Conservation (phyloP, 2,888 invertebrate genomes). For the Phanerotoma sp. region DNA sequence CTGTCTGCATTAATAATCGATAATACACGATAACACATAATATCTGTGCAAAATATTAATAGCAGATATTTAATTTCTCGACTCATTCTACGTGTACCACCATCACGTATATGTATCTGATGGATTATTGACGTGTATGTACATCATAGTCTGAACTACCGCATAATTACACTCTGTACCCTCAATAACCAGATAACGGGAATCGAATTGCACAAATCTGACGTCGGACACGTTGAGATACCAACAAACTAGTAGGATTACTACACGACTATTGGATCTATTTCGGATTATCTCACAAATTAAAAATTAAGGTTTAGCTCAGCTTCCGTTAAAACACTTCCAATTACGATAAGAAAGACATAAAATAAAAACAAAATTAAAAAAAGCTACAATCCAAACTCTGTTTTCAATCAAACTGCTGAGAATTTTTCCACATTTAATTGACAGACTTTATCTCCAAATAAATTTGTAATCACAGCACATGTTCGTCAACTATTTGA, state of each 20-base stretch:
- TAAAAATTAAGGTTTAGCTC: background rate
- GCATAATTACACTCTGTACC: constrained; percentile 22
- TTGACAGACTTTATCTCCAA: background rate
- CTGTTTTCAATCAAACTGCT: no score
- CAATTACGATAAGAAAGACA: background rate
- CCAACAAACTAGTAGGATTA: constrained; percentile 12
- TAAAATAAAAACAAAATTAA: background rate
- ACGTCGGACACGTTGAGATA: constrained; percentile 25
- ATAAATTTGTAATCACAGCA: background rate
- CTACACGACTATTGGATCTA: background rate
- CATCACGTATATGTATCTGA: constrained; percentile 12
- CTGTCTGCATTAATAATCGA: no score
- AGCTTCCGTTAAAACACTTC: background rate
- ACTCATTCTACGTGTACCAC: background rate
- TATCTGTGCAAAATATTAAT: no score
- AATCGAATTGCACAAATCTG: constrained; percentile 22
- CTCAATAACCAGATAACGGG: constrained; percentile 14
- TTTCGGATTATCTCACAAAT: background rate
- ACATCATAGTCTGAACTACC: constrained; percentile 13
- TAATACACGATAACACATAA: no score
- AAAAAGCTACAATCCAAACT: no score
- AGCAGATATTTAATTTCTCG: no score
- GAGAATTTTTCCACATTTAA: background rate
- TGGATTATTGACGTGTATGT: constrained; percentile 22
- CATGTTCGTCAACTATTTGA: background rate